These are phyloP conservation scores for Clostera curtula DNA, from an alignment of 2,888 invertebrate species.

Conservation along the genomic window DNA sequence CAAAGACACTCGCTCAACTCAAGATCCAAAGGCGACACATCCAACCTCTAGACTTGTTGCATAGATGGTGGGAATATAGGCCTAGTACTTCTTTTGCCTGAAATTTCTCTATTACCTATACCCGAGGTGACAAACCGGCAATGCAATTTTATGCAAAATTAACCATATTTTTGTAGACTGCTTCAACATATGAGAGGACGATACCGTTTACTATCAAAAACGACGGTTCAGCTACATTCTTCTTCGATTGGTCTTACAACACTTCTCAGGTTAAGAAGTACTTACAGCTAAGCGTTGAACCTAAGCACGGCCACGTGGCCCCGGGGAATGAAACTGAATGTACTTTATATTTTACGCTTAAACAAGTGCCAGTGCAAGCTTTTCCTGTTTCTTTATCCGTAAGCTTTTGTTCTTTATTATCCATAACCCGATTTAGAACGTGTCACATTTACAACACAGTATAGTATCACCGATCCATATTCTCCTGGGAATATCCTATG, in stretches of 20 bases:
- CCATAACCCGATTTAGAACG: too few relatives aligned
- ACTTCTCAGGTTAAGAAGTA: slow-evolving; percentile 48
- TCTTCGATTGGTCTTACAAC: slow-evolving; percentile 56
- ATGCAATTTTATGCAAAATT: too few relatives aligned
- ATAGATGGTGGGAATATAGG: too few relatives aligned
- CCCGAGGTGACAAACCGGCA: too few relatives aligned
- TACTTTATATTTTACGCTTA: slow-evolving; percentile 45
- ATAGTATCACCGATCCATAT: too few relatives aligned
- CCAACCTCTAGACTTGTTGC: too few relatives aligned
- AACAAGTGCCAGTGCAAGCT: slow-evolving; percentile 51
- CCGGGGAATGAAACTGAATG: slow-evolving; percentile 49
- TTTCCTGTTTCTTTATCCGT: slow-evolving; percentile 54
- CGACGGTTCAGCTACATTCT: slow-evolving; percentile 60
- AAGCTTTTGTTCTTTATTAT: slow-evolving; percentile 14
- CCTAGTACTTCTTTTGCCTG: too few relatives aligned
- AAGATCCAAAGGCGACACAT: too few relatives aligned
- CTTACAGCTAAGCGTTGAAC: slow-evolving; percentile 48
- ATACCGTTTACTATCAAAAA: slow-evolving; percentile 56
- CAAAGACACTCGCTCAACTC: too few relatives aligned
- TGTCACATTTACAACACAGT: too few relatives aligned
- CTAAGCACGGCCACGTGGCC: slow-evolving; percentile 46
- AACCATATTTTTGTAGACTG: slow-evolving; percentile 55
- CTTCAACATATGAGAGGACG: slow-evolving; percentile 57
- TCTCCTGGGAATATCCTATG: too few relatives aligned
- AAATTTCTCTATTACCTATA: too few relatives aligned